Conservation (phyloP, 1,140 invertebrate species). For the Fopius arisanus region DNA sequence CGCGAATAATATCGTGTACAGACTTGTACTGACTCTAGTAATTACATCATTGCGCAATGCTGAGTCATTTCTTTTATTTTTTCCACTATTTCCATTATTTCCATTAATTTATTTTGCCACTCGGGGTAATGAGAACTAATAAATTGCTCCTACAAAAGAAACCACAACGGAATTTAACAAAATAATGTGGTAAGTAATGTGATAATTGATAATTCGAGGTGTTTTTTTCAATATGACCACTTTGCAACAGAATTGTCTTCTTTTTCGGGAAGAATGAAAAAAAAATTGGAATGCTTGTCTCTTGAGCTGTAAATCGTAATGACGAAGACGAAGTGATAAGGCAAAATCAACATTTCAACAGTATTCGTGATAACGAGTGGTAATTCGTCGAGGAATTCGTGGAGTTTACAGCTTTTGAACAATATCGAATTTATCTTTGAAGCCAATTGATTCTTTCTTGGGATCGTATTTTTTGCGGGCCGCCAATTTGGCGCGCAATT, state of each 20-base stretch:
- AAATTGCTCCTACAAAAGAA: no score
- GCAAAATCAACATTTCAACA: neutral
- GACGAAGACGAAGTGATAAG: neutral
- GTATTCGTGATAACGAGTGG: no score
- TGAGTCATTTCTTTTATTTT: neutral
- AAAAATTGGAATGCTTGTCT: neutral
- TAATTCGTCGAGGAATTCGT: neutral
- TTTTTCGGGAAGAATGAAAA: neutral
- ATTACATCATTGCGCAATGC: neutral
- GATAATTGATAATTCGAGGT: no score
- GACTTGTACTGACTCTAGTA: neutral
- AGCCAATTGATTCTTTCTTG: conserved; percentile 86
- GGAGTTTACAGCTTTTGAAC: conserved; percentile 81
- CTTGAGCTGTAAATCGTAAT: neutral
- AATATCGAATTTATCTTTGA: conserved; percentile 91
- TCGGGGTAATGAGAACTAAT: neutral
- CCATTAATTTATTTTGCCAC: neutral
- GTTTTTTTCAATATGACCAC: no score
- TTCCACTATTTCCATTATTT: no score
- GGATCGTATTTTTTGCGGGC: conserved; percentile 87
- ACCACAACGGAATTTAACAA: no score
- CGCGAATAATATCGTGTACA: neutral
- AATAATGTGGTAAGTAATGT: no score
- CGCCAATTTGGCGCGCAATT: conserved; percentile 84
- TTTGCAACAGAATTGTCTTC: no score